These are phyloP conservation scores for Danio choprae DNA, from an alignment of 2,797 vertebrate species.

Conservation along the genomic window DNA sequence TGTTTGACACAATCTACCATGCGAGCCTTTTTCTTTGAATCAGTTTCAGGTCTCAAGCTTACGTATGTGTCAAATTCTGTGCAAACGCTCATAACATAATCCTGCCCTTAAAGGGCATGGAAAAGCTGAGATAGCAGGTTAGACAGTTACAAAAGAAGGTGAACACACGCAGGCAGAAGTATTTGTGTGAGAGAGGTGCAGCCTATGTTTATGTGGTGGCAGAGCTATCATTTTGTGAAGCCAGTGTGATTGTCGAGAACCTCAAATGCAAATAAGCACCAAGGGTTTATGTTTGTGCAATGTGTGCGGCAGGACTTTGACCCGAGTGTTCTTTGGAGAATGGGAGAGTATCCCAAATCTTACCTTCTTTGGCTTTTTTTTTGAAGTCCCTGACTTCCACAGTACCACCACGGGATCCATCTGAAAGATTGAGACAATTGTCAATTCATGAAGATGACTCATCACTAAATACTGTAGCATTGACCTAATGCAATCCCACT, in stretches of 20 bases:
- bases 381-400: conserved; percentile 93
- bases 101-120: conserved; percentile 19
- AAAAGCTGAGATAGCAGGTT: conserved; percentile 47
- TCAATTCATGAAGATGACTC: background rate
- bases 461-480: background rate
- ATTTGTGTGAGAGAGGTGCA: conserved; percentile 63
- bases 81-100: conserved; percentile 22
- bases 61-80: conserved; percentile 4
- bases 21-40: conserved; percentile 47
- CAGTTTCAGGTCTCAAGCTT: conserved; percentile 41
- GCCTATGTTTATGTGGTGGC: conserved; percentile 62
- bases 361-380: conserved; percentile 97
- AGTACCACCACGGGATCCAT: conserved; percentile 86
- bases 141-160: conserved; percentile 50
- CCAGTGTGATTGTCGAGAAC: conserved; percentile 68
- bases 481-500: conserved; percentile 61
- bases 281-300: conserved; percentile 64
- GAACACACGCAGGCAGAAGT: conserved; percentile 58
- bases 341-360: conserved; percentile 62
- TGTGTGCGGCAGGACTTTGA: conserved; percentile 60
- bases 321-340: conserved; percentile 52
- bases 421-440: conserved; percentile 74
- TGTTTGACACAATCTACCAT: conserved; percentile 48
- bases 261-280: conserved; percentile 66
- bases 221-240: conserved; percentile 68